Evolutionary conservation across 2,888 invertebrate species (phyloP).

Genomic region (Agapostemon virescens): DNA sequence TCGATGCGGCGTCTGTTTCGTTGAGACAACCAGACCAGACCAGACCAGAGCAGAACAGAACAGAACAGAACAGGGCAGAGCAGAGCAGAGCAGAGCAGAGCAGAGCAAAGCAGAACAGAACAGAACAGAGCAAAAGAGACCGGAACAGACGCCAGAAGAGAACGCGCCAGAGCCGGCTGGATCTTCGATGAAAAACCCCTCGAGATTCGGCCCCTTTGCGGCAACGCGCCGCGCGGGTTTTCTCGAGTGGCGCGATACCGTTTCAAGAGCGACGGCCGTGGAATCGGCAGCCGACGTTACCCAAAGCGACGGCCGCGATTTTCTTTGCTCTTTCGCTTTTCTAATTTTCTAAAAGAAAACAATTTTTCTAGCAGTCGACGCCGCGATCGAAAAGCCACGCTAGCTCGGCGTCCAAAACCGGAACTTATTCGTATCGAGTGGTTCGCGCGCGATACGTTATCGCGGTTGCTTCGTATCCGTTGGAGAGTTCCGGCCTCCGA

Average conservation of each 20-base stretch:
- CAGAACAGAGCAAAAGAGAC: no score
- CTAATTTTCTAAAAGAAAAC: background rate
- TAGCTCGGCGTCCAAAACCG: slow-evolving; percentile 56
- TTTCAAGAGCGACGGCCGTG: background rate
- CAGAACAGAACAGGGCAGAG: background rate
- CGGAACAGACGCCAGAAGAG: no score
- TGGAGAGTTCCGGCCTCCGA: slow-evolving; percentile 8
- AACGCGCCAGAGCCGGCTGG: no score
- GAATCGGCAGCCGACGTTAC: background rate
- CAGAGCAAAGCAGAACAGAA: background rate
- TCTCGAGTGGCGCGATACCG: background rate
- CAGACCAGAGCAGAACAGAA: background rate
- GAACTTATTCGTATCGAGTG: slow-evolving; percentile 69
- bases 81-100: background rate
- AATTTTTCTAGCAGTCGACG: background rate
- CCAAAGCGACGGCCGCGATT: background rate
- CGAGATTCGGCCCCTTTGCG: slow-evolving; percentile 7
- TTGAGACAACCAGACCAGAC: background rate
- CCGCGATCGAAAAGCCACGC: background rate
- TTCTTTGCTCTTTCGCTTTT: background rate
- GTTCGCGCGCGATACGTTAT: slow-evolving; percentile 71
- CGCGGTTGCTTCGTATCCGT: slow-evolving; percentile 71
- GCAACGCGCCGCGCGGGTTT: background rate
- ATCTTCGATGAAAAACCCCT: slow-evolving; percentile 20
- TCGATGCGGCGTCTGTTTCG: background rate